Evolutionary conservation across 2,113 vertebrate genomes (phyloP), one percentile per base, ranked within the genome.

Genomic region (Sinosuthora webbiana): DNA sequence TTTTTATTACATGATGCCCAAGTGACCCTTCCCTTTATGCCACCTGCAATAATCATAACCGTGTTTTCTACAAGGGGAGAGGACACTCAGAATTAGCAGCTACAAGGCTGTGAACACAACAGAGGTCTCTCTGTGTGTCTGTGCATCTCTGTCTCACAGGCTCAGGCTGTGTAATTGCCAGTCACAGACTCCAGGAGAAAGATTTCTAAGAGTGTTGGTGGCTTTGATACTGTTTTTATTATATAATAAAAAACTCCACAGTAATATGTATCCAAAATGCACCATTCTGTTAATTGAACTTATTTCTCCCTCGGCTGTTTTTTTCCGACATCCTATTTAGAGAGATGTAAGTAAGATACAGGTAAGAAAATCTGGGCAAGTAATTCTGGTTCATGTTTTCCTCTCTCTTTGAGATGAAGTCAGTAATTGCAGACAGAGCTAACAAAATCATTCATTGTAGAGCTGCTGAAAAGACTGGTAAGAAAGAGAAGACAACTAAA

Each of bases 401-500:
- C 90, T 75, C 42, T 63, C 44, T 80, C 73, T 83, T 80, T 93
- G 88, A 94, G 45, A 88, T 90, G 37, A 30, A 62, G 39, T 65
- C 52, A 79, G 47, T 94, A 87, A 78, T 31, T 93, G 87, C 69
- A 50, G 49, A 80, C 82, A 42, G 77, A 94, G 41, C 49, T 24
- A 64, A 75, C 59, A 31, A 73, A 95, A 93, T 52, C 42, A 23
- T 55, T 93, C 20, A 56, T 89, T 93, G 85, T 62, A 44, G 31
- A 82, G 80, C 84, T 53, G 70, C 85, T 95, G 89, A 95, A 97
- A 97, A 96, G 93, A 83, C 56, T 44, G 41, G 62, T 67, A 86
- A 91, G 27, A 80, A 71, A 76, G 13, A 60, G 85, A 89, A 89
- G 76, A 64, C 71, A 90, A 13, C 4, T 22, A 27, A 78, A 44